A percentile compares a stretch with the other conserved stretches of the same genome.
Conservation (phyloP, 2,888 invertebrate genomes). For the Magallana nippona region DNA sequence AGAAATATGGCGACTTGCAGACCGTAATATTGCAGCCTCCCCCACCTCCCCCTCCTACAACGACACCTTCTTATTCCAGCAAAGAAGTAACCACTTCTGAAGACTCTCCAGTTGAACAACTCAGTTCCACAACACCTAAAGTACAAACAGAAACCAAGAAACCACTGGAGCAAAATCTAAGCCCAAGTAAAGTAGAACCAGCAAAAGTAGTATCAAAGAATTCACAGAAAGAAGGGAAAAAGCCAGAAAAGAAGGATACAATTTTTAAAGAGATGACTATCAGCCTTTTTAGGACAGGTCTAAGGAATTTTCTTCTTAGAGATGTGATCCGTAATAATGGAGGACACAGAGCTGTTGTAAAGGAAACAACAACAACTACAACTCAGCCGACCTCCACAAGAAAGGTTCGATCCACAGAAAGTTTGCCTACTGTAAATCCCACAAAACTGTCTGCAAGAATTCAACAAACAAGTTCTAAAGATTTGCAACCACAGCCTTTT, state of each 20-base stretch:
- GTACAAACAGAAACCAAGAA: not conserved
- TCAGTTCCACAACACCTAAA: not conserved
- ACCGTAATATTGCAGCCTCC: not conserved
- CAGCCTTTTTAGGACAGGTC: not conserved
- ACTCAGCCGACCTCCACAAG: constrained; percentile 8
- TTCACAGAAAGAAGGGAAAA: not conserved
- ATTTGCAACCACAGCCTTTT: not conserved
- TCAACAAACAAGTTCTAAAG: not conserved
- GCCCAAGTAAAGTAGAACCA: not conserved
- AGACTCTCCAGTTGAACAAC: not conserved
- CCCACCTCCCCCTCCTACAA: not conserved
- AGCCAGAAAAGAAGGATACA: not conserved
- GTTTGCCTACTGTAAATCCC: not conserved
- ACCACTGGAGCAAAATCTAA: not conserved
- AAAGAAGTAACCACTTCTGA: not conserved
- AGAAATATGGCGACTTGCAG: not conserved
- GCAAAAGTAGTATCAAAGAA: not conserved
- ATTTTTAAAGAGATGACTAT: constrained; percentile 1
- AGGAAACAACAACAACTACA: not conserved
- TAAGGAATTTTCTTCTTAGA: constrained; percentile 14
- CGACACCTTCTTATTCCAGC: not conserved
- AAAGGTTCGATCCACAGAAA: not conserved
- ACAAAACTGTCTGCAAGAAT: not conserved
- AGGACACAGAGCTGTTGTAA: not conserved
- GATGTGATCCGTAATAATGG: not conserved